A percentile compares a stretch with the other conserved stretches of the same genome.
phyloP scores from a whole-genome alignment of 2,113 vertebrate species.

The Chrysochloris asiatica region DNA sequence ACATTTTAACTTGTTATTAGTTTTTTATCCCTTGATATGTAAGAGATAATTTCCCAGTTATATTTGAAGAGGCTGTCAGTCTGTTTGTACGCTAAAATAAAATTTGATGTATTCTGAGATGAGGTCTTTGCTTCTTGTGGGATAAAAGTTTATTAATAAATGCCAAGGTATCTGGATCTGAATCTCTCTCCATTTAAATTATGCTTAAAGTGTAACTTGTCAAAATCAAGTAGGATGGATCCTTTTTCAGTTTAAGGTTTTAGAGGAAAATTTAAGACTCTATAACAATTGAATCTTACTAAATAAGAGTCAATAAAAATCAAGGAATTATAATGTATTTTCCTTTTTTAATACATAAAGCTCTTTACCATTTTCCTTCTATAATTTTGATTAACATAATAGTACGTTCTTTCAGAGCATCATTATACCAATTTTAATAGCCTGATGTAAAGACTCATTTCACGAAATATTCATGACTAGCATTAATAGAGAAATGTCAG shows the following conservation, averaged over 20 bases:
- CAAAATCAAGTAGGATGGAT: neutral
- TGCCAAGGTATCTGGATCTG: neutral
- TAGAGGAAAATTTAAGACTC: slow-evolving; percentile 56
- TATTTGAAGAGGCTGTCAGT: slow-evolving; percentile 59
- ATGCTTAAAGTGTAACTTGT: slow-evolving; percentile 49
- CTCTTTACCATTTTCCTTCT: slow-evolving; percentile 81
- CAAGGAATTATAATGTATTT: slow-evolving; percentile 78
- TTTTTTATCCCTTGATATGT: slow-evolving; percentile 64
- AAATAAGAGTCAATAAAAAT: slow-evolving; percentile 59
- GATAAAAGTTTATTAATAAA: slow-evolving; percentile 47
- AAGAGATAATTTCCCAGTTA: slow-evolving; percentile 64
- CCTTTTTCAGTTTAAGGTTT: neutral
- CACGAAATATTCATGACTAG: slow-evolving; percentile 85
- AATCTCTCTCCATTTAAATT: slow-evolving; percentile 32
- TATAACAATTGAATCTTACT: slow-evolving; percentile 49
- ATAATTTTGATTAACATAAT: slow-evolving; percentile 81
- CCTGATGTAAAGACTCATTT: slow-evolving; percentile 83
- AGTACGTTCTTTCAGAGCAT: slow-evolving; percentile 83
- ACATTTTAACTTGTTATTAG: slow-evolving; percentile 41
- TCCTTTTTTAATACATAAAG: slow-evolving; percentile 85
- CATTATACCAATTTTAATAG: slow-evolving; percentile 83
- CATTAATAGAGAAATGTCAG: slow-evolving; percentile 83
- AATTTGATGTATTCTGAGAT: slow-evolving; percentile 55
- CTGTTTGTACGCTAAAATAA: slow-evolving; percentile 59
- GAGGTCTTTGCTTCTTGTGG: slow-evolving; percentile 44